Evolutionary conservation across 2,888 invertebrate genomes (phyloP), one percentile per base, ranked within the genome.

Genomic region (Anorthoa munda): DNA sequence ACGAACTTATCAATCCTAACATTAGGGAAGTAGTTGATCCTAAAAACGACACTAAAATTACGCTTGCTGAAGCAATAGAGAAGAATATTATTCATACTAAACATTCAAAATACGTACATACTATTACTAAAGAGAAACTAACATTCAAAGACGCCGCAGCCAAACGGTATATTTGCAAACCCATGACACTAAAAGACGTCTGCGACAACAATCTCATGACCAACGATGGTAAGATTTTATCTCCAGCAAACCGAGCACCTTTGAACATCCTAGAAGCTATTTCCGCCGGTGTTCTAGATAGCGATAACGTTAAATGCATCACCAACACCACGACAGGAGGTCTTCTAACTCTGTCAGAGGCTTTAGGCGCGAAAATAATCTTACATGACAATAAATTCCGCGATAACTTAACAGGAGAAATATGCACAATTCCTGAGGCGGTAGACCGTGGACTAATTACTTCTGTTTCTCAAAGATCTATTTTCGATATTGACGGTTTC

Each of bases 401-500:
- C 65, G 98, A 99, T 93, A 97, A 97, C 75, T 96, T 97, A 83
- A 98, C 98, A 0, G 97, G 97, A 61, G 98, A 98, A 93, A 95
- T 97, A 21, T 97, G 98, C 77, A 97, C 97, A 31, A 97, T 99
- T 79, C 97, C 97, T 23, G 99, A 99, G 92, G 99, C 99, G 0
- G 98, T 99, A 21, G 98, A 98, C 90, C 97, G 98, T 76, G 99
- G 99, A 82, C 97, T 99, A 61, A 98, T 99, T 74, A 98, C 98
- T 45, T 98, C 99, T 1, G 98, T 99, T 26, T 97, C 98, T 9
- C 98, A 98, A 91, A 98, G 98, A 92, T 98, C 98, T 2, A 98
- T 99, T 86, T 99, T 99, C 91, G 98, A 99, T 92, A 98, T 99
- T 78, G 99, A 99, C 87, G 99, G 98, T 71, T 98, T 99, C 91